A percentile compares a stretch with the other conserved stretches of the same genome.
Evolutionary conservation across 2,888 invertebrate species (phyloP).

Genomic region (Beris chalybata): DNA sequence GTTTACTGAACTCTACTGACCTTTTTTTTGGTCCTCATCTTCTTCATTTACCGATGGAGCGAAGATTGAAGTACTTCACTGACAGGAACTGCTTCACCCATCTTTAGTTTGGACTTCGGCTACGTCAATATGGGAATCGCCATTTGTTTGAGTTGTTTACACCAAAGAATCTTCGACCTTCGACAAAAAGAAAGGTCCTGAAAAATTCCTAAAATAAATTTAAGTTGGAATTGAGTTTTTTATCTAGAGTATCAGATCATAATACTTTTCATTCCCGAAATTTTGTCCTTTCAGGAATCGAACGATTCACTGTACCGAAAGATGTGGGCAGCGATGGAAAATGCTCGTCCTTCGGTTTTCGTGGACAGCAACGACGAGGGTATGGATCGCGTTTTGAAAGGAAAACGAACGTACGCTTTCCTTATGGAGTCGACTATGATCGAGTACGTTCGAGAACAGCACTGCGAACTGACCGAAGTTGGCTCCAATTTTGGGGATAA

Average conservation of each 20-base stretch:
- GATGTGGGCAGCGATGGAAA: conserved; percentile 93
- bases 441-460: conserved; percentile 85
- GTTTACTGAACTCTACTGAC: too few species aligned
- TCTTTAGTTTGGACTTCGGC: too few species aligned
- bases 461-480: conserved; percentile 83
- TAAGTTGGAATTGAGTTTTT: neutral
- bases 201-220: neutral
- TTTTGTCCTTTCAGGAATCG: conserved; percentile 65
- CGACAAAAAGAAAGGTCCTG: neutral
- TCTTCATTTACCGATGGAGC: too few species aligned
- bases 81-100: too few species aligned
- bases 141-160: too few species aligned
- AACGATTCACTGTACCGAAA: conserved; percentile 85
- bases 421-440: conserved; percentile 95
- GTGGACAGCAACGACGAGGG: conserved; percentile 82
- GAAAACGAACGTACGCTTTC: conserved; percentile 84
- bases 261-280: neutral
- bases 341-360: conserved; percentile 80
- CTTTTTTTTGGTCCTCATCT: too few species aligned
- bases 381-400: conserved; percentile 79
- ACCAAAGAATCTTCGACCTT: too few species aligned
- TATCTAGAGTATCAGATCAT: neutral
- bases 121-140: too few species aligned
- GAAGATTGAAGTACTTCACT: too few species aligned
- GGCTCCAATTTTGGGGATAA: conserved; percentile 85